Conservation (phyloP, 2,113 vertebrate species). For the Apodemus sylvaticus region DNA sequence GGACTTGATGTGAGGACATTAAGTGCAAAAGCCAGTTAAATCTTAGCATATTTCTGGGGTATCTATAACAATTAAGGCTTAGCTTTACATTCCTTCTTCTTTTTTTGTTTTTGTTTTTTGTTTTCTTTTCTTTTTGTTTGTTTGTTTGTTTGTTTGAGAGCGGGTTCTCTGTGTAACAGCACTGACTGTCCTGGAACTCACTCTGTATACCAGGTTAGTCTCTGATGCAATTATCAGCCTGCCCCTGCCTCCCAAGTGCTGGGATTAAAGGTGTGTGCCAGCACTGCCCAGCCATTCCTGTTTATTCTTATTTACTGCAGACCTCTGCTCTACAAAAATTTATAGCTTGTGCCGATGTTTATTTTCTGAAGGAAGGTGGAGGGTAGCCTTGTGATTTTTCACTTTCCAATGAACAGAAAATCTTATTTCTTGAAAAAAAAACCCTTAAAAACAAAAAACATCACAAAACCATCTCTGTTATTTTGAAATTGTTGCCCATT, state of each 20-base stretch:
- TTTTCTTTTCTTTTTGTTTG: no score
- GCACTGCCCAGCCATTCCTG: slow-evolving; percentile 44
- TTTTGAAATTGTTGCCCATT: slow-evolving; percentile 63
- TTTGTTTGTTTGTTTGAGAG: neutral
- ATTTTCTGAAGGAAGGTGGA: slow-evolving; percentile 41
- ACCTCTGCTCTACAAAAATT: slow-evolving; percentile 38
- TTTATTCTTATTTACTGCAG: slow-evolving; percentile 72
- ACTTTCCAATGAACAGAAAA: slow-evolving; percentile 16
- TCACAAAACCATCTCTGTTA: slow-evolving; percentile 27
- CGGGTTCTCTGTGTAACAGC: neutral
- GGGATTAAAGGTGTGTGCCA: neutral
- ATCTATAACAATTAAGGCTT: slow-evolving; percentile 69
- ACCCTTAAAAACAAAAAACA: no score
- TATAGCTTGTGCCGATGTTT: slow-evolving; percentile 1
- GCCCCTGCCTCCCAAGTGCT: neutral
- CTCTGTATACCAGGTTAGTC: neutral
- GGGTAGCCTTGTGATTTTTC: neutral
- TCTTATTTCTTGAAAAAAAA: slow-evolving; percentile 66
- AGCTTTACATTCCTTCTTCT: slow-evolving; percentile 70
- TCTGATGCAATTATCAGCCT: neutral
- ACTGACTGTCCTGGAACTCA: neutral
- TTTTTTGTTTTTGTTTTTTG: neutral
- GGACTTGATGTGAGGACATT: slow-evolving; percentile 74
- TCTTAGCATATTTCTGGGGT: slow-evolving; percentile 67
- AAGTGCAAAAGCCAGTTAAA: slow-evolving; percentile 66